Evolutionary conservation across 2,888 invertebrate genomes (phyloP).

Genomic region (Pseudococcus longispinus): DNA sequence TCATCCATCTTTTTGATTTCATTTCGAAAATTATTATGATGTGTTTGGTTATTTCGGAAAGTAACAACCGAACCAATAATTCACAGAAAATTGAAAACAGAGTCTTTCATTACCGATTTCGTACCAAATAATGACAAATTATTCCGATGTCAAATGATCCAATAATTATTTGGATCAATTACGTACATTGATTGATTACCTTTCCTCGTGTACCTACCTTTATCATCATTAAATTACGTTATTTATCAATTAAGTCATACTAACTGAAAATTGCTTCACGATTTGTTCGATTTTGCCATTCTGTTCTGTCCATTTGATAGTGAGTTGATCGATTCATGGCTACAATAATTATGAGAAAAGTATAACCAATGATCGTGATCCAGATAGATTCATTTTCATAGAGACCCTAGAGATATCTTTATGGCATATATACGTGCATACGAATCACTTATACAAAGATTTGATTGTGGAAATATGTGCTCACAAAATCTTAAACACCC

Average conservation of each 20-base stretch:
- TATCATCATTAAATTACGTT: not conserved
- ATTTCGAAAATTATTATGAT: too few relatives aligned
- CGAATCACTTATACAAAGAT: not conserved
- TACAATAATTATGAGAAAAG: not conserved
- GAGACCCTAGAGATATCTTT: not conserved
- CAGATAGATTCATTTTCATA: not conserved
- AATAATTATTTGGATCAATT: slow-evolving; percentile 6
- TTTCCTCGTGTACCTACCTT: not conserved
- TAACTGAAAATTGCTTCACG: slow-evolving; percentile 1
- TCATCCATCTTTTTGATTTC: too few relatives aligned
- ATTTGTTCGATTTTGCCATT: not conserved
- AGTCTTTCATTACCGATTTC: not conserved
- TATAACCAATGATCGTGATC: not conserved
- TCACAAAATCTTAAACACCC: not conserved
- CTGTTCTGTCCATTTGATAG: not conserved
- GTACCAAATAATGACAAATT: not conserved
- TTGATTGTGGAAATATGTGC: not conserved
- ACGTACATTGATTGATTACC: not conserved
- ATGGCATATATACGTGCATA: not conserved
- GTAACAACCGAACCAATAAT: not conserved
- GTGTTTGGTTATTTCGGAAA: too few relatives aligned
- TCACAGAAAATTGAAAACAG: not conserved
- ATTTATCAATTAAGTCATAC: not conserved
- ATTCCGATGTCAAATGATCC: not conserved
- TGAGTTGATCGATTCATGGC: not conserved